These are phyloP conservation scores for Amblyteles armatorius DNA, from an alignment of 2,888 invertebrate genomes.

Conservation along the genomic window DNA sequence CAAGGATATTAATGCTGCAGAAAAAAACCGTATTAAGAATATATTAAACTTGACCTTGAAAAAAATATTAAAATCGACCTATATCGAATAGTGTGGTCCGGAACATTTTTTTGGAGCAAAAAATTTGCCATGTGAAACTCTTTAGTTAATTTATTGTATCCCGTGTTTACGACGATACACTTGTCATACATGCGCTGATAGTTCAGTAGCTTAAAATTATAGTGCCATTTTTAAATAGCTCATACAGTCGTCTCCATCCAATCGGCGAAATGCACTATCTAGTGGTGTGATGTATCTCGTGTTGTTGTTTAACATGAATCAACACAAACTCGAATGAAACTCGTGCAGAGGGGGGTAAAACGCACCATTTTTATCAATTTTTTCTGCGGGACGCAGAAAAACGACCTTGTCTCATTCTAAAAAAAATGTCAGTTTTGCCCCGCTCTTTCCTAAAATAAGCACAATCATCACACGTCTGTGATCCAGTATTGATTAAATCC, in stretches of 20 bases:
- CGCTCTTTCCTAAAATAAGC: not conserved
- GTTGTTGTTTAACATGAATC: not conserved
- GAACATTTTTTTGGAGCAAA: too few relatives aligned
- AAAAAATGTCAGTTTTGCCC: too few relatives aligned
- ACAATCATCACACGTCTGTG: not conserved
- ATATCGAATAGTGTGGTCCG: too few relatives aligned
- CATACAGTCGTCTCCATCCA: not conserved
- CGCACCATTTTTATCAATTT: too few relatives aligned
- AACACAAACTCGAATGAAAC: not conserved
- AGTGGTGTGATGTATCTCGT: not conserved
- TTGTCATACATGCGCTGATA: constrained; percentile 3
- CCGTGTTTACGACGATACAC: not conserved
- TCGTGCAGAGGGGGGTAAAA: not conserved
- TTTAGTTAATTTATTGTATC: not conserved
- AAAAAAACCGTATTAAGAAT: not conserved
- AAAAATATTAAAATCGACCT: not conserved
- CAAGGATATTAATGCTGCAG: not conserved
- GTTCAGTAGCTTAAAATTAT: constrained; percentile 6
- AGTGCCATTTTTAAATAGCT: not conserved
- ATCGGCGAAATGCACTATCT: too few relatives aligned
- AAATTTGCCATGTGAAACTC: not conserved
- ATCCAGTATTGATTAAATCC: not conserved
- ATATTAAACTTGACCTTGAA: too few relatives aligned
- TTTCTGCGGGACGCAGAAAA: too few relatives aligned
- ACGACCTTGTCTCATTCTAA: too few relatives aligned